phyloP scores from a whole-genome alignment of 2,888 invertebrate species.

The Ichneumoninae sp. region DNA sequence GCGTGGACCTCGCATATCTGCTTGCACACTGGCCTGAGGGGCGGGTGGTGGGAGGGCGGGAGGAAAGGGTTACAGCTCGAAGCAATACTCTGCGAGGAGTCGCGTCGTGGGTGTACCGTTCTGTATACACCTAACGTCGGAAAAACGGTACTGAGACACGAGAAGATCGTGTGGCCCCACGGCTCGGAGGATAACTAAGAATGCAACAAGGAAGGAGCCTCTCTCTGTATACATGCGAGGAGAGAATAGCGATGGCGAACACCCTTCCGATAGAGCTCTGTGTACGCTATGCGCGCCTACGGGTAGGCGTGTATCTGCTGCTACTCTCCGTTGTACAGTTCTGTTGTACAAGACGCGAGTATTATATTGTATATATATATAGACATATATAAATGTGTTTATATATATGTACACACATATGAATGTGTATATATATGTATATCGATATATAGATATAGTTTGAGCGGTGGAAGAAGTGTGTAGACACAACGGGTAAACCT shows the following conservation, averaged over 20 bases:
- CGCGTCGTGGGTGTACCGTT: conserved; percentile 61
- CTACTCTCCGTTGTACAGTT: conserved; percentile 31
- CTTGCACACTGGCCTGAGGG: background rate
- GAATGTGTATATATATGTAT: too few species aligned
- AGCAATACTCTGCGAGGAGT: conserved; percentile 1
- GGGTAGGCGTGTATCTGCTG: conserved; percentile 35
- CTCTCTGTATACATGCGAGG: background rate
- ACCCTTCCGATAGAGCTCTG: conserved; percentile 17
- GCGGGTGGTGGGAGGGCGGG: background rate
- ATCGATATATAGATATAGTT: conserved; percentile 1
- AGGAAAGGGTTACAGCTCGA: background rate
- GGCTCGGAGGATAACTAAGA: conserved; percentile 43
- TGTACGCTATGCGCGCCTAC: conserved; percentile 4
- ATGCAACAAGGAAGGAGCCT: conserved; percentile 47
- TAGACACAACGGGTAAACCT: conserved; percentile 60
- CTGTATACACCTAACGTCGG: conserved; percentile 33
- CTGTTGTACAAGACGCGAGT: conserved; percentile 14
- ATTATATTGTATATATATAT: background rate
- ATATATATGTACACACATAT: background rate
- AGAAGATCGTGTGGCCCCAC: conserved; percentile 42
- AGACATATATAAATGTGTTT: background rate
- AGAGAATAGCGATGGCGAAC: conserved; percentile 37
- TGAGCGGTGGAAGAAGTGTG: conserved; percentile 48
- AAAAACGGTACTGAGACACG: conserved; percentile 62
- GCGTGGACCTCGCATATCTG: conserved; percentile 30